Evolutionary conservation across 2,888 invertebrate genomes (phyloP).

Genomic region (Hyppa rectilinea): DNA sequence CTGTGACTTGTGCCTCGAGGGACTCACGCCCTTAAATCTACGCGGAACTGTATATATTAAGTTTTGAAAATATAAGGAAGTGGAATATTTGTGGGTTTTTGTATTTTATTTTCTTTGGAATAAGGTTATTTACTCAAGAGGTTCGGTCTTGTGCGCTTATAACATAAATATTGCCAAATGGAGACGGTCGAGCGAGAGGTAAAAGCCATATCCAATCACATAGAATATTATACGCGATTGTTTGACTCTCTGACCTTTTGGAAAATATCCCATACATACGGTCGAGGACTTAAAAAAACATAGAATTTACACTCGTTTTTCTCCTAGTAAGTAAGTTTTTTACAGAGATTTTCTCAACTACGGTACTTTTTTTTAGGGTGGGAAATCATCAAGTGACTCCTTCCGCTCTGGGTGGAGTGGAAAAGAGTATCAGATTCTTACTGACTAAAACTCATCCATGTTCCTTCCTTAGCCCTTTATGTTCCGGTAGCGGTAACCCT

Average conservation of each 20-base stretch:
- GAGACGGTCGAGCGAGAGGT: slow-evolving; percentile 16
- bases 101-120: slow-evolving; percentile 51
- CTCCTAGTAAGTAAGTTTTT: neutral
- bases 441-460: too few species aligned
- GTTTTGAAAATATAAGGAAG: slow-evolving; percentile 65
- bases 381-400: too few species aligned
- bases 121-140: slow-evolving; percentile 57
- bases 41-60: slow-evolving; percentile 67
- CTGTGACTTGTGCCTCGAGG: slow-evolving; percentile 76
- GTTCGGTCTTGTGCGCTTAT: slow-evolving; percentile 29
- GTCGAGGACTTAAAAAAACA: neutral
- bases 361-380: too few species aligned
- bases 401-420: too few species aligned
- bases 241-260: slow-evolving; percentile 3
- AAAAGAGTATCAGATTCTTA: too few species aligned
- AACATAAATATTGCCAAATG: slow-evolving; percentile 41
- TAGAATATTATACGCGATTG: slow-evolving; percentile 15
- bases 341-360: neutral
- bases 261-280: neutral
- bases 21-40: slow-evolving; percentile 68
- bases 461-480: too few species aligned
- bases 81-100: slow-evolving; percentile 56
- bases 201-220: slow-evolving; percentile 35
- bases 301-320: neutral
- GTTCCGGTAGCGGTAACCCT: too few species aligned